These are phyloP conservation scores for Calliopum simillimum DNA, from an alignment of 2,888 invertebrate species.

Conservation along the genomic window DNA sequence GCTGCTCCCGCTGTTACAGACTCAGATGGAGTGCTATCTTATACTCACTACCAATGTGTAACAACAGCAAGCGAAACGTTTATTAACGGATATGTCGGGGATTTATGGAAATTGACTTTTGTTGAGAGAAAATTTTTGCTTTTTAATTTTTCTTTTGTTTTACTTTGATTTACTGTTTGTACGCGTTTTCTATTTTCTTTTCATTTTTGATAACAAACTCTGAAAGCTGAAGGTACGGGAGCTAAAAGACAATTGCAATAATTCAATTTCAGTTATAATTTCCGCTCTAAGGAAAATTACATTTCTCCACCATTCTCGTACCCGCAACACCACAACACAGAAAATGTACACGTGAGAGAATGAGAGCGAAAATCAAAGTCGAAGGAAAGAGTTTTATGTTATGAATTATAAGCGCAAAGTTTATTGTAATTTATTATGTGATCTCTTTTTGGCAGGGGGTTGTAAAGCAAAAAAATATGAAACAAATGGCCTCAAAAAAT, in stretches of 20 bases:
- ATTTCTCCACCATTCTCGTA: slow-evolving; percentile 46
- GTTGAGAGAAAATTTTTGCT: slow-evolving; percentile 49
- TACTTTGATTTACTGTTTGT: slow-evolving; percentile 44
- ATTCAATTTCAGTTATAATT: slow-evolving; percentile 61
- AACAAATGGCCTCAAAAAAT: too few species aligned
- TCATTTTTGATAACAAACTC: not conserved
- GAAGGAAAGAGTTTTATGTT: not conserved
- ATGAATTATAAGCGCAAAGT: slow-evolving; percentile 8
- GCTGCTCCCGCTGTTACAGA: too few species aligned
- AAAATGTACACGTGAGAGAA: not conserved
- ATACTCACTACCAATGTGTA: too few species aligned
- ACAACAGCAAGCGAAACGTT: not conserved
- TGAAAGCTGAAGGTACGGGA: not conserved
- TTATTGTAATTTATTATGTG: too few species aligned
- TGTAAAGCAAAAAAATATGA: too few species aligned
- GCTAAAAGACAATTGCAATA: slow-evolving; percentile 54
- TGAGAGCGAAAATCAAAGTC: not conserved
- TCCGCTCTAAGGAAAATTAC: slow-evolving; percentile 57
- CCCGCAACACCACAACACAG: not conserved
- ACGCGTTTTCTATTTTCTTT: slow-evolving; percentile 23
- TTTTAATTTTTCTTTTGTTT: slow-evolving; percentile 32
- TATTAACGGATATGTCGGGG: slow-evolving; percentile 43
- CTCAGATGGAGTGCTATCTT: too few species aligned
- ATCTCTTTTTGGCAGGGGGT: too few species aligned
- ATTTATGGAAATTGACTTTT: slow-evolving; percentile 61